Percentiles rank a stretch among this genome's conserved stretches.
These are phyloP conservation scores for Pseudonaja textilis DNA, from an alignment of 2,113 vertebrate genomes.

Conservation along the genomic window DNA sequence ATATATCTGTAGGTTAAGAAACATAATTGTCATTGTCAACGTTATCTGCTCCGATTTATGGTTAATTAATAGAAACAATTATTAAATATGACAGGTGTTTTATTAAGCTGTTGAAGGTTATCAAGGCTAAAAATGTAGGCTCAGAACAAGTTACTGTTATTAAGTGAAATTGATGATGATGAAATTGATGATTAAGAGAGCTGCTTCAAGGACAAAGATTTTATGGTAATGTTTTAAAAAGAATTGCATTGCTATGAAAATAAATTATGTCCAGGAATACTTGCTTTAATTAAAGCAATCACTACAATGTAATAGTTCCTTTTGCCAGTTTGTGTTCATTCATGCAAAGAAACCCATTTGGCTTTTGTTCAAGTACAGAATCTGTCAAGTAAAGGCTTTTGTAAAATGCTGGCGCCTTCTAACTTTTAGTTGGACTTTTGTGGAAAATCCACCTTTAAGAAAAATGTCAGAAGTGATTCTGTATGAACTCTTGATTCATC, in stretches of 20 bases:
- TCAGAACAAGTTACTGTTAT: not conserved
- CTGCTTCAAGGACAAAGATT: not conserved
- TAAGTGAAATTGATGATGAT: conserved; percentile 38
- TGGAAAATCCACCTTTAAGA: not conserved
- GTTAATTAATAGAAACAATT: conserved; percentile 14
- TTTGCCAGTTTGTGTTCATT: not conserved
- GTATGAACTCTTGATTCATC: not conserved
- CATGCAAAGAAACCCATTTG: fast-evolving
- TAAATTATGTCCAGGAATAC: conserved; percentile 5
- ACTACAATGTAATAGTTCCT: not conserved
- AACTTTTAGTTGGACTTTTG: not conserved
- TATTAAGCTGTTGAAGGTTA: conserved; percentile 25
- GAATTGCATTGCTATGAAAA: conserved; percentile 17
- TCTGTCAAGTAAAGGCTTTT: not conserved
- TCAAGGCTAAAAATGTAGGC: not conserved
- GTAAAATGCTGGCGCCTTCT: not conserved
- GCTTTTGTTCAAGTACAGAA: conserved; percentile 5
- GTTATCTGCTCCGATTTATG: not conserved
- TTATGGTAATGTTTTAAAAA: conserved; percentile 12
- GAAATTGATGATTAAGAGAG: conserved; percentile 7
- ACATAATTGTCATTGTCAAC: conserved; percentile 8
- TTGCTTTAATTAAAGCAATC: conserved; percentile 38
- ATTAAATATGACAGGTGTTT: not conserved
- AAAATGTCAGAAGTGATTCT: conserved; percentile 1
- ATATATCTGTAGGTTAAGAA: not conserved